Evolutionary conservation across 2,113 vertebrate species (phyloP), one percentile per base, ranked within the genome.

Genomic region (Gallinago jamesoni): DNA sequence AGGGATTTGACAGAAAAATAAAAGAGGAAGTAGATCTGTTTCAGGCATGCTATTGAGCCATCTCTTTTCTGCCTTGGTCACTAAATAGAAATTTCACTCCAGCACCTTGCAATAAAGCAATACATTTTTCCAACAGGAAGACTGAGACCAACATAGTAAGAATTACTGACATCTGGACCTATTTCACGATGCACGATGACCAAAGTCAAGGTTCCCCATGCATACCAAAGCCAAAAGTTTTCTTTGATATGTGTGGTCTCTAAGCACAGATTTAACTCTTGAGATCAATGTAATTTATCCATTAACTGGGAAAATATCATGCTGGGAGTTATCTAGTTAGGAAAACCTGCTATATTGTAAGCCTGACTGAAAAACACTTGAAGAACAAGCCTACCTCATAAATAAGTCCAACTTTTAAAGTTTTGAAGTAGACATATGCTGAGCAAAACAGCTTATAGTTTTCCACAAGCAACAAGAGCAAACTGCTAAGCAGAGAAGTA

Each of bases 121-220:
- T 10, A 62, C 3, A 19, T 50, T 77, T 78, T 81, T 92, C 47
- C 52, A 87, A 78, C 28, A 74, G 56, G 48, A 30, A 60, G 22
- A 74, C 21, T 7, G 19, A 84, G 39, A 93, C 3, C 7, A 66
- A 12, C 0, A 0, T 1, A 43, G 14, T 35, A 53, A 81, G 30
- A 62, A 78, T 57, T 70, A 47, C 56, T 84, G 69, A 81, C 41
- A 83, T 43, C 31, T 27, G 31, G 27, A 78, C 60, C 59, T 66
- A 5, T 66, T 90, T 62, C 27, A 73, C 1, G 3, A n/a, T 2
- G 7, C 28, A 27, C 10, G 14, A 84, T 35, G 22, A 52, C 41
- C 35, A 76, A 53, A 86, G 53, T 9, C 30, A 73, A 76, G 9
- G 13, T 52, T 48, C 45, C 66, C 19, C 7, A 3, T n/a, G 18